A percentile compares a stretch with the other conserved stretches of the same genome.
phyloP scores from a whole-genome alignment of 2,888 invertebrate genomes.

The Limnephilus lunatus region DNA sequence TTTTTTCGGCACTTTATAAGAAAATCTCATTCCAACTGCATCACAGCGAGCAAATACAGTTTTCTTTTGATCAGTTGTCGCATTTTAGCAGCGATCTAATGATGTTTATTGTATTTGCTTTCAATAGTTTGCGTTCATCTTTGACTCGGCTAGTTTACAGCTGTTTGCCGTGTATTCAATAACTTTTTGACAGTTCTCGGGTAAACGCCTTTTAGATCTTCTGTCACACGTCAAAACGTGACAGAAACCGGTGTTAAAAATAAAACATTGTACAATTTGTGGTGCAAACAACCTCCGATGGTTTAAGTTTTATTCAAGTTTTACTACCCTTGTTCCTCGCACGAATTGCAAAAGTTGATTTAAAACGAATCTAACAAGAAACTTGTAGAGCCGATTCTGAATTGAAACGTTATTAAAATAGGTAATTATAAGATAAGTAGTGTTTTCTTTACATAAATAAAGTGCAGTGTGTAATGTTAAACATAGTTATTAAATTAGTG shows the following conservation, averaged over 20 bases:
- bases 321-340: background rate
- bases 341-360: background rate
- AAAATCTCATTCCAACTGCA: background rate
- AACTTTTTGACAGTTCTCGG: constrained; percentile 42
- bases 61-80: background rate
- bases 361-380: background rate
- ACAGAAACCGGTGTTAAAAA: background rate
- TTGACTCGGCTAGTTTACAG: constrained; percentile 34
- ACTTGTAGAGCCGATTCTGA: background rate
- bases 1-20: constrained; percentile 4
- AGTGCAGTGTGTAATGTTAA: background rate
- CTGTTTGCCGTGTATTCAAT: constrained; percentile 29
- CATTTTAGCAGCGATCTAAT: background rate
- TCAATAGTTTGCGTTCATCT: constrained; percentile 7
- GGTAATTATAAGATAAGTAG: no score
- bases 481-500: background rate
- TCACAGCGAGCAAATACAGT: background rate
- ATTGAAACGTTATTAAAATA: background rate
- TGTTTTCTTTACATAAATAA: background rate
- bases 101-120: background rate
- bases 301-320: background rate
- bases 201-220: constrained; percentile 26
- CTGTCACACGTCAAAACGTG: constrained; percentile 27
- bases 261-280: background rate
- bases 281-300: background rate